Base-by-base conservation (phyloP, 2,888 invertebrate species). In the Patella ulyssiponensis region DNA sequence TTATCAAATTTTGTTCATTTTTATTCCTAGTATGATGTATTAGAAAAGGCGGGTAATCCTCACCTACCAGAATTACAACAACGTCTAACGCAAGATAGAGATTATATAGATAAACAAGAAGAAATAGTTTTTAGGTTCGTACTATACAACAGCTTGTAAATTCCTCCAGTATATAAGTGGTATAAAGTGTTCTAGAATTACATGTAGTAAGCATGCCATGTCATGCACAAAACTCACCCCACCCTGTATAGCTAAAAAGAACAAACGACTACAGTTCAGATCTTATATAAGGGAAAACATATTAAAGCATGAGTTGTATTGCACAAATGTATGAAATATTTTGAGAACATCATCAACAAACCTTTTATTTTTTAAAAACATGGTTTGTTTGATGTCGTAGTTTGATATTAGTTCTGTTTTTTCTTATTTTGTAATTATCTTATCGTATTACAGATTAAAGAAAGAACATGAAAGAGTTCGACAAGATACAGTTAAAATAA, bases 401-500 rank as follows among this genome's bases (percentile, higher is more conserved):
- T 2, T 74, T 9, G 23, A 17, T n/a, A 56, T 20, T n/a, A 7
- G 7, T 71, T 7, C 27, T 71, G 14, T 23, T 44, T 44, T 44
- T 44, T 44, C 3, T 44, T 44, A 9, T 44, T 44, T 44, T 44
- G 44, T 44, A 44, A 44, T 9, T 44, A 44, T 44, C 9, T 44
- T 7, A 44, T 44, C 14, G 56, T 33, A 23, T 74, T 70, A 20
- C 77, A 90, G 89, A 75, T 78, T 90, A 70, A 88, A 88, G 77
- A 88, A 87, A 77, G 89, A 89, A 71, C 88, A 90, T 80, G 88
- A 89, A 74, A 83, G 81, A 44, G 86, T 89, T 17, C 83, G 89
- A 58, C 87, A 89, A 79, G 86, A 88, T 79, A 89, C 89, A 11
- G 89, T 89, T n/a, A 85, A 87, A 73, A 88, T 86, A n/a, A 90